These are phyloP conservation scores for Monoplex corrugatus DNA, from an alignment of 2,888 invertebrate genomes.

Conservation along the genomic window DNA sequence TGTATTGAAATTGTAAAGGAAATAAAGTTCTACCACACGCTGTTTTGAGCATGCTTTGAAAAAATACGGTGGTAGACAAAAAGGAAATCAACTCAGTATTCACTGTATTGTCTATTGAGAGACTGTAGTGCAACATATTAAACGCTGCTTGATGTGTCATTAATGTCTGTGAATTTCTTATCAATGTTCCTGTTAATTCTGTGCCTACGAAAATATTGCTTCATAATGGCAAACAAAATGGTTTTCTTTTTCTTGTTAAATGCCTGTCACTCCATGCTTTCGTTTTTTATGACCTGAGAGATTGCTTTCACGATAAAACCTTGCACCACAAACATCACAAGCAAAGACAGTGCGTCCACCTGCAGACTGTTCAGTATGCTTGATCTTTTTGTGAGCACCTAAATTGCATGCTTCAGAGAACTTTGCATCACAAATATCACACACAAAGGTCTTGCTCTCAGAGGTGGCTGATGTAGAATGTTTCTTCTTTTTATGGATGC, in stretches of 20 bases:
- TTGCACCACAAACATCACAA: constrained; percentile 39
- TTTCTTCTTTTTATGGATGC: constrained; percentile 43
- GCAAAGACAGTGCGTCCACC: constrained; percentile 31
- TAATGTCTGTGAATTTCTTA: too few relatives aligned
- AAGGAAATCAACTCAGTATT: too few relatives aligned
- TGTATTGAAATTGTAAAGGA: too few relatives aligned
- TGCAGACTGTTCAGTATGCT: constrained; percentile 34
- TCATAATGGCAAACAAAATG: background rate
- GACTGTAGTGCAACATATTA: too few relatives aligned
- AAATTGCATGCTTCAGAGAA: constrained; percentile 55
- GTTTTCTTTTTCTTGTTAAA: background rate
- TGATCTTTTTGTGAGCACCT: constrained; percentile 53
- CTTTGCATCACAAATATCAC: constrained; percentile 50
- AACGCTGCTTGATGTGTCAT: too few relatives aligned
- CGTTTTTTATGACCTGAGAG: constrained; percentile 36
- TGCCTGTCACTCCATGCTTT: constrained; percentile 23
- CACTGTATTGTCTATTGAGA: too few relatives aligned
- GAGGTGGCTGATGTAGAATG: background rate
- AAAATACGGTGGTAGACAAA: too few relatives aligned
- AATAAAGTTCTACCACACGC: too few relatives aligned
- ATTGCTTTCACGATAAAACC: constrained; percentile 43
- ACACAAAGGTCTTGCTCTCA: constrained; percentile 49
- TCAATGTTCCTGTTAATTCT: too few relatives aligned
- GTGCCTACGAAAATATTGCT: too few relatives aligned
- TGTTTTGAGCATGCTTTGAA: too few relatives aligned